phyloP scores from a whole-genome alignment of 2,113 vertebrate genomes.

The Ictalurus furcatus region DNA sequence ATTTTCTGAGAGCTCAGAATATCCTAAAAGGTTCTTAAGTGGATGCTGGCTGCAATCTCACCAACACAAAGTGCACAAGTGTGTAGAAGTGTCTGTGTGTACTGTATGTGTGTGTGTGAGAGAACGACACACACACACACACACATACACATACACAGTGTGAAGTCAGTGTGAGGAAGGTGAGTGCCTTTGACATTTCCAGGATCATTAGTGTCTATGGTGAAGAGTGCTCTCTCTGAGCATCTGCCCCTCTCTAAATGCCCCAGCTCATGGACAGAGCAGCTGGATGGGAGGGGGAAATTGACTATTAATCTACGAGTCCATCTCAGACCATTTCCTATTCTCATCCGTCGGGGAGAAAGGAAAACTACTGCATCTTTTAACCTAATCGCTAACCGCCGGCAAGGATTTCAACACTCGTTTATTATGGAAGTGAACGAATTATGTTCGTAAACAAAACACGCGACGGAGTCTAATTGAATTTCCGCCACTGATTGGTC shows the following conservation, averaged over 20 bases:
- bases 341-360: constrained; percentile 38
- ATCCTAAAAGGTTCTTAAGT: constrained; percentile 43
- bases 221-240: constrained; percentile 55
- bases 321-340: constrained; percentile 39
- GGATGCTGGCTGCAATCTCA: constrained; percentile 3
- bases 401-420: background rate
- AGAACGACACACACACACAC: background rate
- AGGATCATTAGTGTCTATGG: constrained; percentile 53
- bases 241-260: constrained; percentile 59
- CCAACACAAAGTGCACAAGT: constrained; percentile 26
- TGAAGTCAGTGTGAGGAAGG: constrained; percentile 27
- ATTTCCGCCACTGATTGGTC: background rate
- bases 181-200: constrained; percentile 50
- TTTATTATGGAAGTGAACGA: background rate
- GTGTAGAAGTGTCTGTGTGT: constrained; percentile 8
- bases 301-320: constrained; percentile 14
- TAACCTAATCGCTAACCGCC: background rate
- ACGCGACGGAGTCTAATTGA: background rate
- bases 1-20: constrained; percentile 1
- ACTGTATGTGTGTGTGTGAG: constrained; percentile 5
- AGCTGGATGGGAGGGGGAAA: constrained; percentile 55
- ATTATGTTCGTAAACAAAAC: background rate
- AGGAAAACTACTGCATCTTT: background rate
- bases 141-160: background rate
- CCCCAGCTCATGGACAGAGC: constrained; percentile 54